A percentile compares a stretch with the other conserved stretches of the same genome.
These are phyloP conservation scores for Sitta carolinensis DNA, from an alignment of 2,797 vertebrate species.

Conservation along the genomic window DNA sequence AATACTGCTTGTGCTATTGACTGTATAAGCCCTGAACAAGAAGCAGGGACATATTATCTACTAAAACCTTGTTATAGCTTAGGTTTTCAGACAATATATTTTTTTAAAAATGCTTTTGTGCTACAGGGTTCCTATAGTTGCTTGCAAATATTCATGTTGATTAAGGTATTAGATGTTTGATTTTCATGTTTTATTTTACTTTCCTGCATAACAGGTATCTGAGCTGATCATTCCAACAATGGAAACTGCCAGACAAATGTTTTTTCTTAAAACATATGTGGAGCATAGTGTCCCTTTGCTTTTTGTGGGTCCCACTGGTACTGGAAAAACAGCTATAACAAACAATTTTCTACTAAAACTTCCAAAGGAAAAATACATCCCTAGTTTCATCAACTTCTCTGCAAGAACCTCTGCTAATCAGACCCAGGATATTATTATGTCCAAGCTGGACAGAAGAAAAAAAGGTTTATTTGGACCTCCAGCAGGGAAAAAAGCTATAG, in stretches of 20 bases:
- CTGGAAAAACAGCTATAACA: conserved; percentile 91
- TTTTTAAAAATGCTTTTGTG: background rate
- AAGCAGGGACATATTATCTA: background rate
- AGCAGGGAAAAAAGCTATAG: conserved; percentile 84
- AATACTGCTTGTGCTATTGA: background rate
- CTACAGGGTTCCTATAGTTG: background rate
- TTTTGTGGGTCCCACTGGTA: conserved; percentile 93
- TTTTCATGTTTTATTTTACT: background rate
- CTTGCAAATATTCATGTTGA: background rate
- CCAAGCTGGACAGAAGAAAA: conserved; percentile 88
- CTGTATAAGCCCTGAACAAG: background rate
- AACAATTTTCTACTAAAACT: conserved; percentile 87
- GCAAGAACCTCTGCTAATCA: conserved; percentile 91
- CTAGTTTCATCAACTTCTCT: conserved; percentile 92
- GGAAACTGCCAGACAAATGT: conserved; percentile 89
- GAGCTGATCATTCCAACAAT: conserved; percentile 91
- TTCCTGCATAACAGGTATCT: conserved; percentile 79
- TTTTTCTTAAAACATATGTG: conserved; percentile 88
- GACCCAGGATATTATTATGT: conserved; percentile 93
- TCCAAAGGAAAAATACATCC: conserved; percentile 83
- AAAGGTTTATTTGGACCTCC: conserved; percentile 91
- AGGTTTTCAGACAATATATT: background rate
- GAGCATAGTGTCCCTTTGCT: conserved; percentile 83
- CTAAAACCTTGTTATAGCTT: background rate
- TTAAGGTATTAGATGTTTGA: background rate